Conservation (phyloP, 2,888 invertebrate species). For the Hydrotaea diabolus region DNA sequence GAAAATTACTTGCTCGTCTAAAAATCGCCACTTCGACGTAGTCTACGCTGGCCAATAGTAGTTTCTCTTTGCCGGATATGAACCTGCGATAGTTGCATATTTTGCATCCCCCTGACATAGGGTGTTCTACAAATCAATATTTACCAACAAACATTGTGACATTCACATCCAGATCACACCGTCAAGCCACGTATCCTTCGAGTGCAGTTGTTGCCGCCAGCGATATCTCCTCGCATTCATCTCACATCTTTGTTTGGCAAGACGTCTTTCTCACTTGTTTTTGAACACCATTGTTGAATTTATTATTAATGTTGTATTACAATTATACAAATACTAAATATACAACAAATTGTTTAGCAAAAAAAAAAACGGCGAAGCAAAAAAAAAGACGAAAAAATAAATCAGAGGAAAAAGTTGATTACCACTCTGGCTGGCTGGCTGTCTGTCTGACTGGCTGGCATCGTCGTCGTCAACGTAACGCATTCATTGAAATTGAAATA, state of each 20-base stretch:
- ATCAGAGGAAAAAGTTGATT: slow-evolving; percentile 53
- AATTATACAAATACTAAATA: slow-evolving; percentile 62
- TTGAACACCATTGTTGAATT: slow-evolving; percentile 58
- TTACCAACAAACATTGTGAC: too few relatives aligned
- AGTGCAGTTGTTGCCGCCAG: not conserved
- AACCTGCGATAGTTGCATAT: too few relatives aligned
- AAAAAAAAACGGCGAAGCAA: slow-evolving; percentile 69
- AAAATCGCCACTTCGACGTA: too few relatives aligned
- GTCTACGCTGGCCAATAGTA: too few relatives aligned
- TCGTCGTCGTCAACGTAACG: slow-evolving; percentile 60
- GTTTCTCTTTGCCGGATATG: too few relatives aligned
- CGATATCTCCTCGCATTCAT: slow-evolving; percentile 10
- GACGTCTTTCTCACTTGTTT: slow-evolving; percentile 51
- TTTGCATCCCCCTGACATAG: not conserved
- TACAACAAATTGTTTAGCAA: slow-evolving; percentile 70
- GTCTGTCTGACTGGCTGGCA: not conserved
- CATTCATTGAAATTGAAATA: slow-evolving; percentile 65
- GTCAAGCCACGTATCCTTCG: not conserved
- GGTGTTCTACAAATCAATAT: not conserved
- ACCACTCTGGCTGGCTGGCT: not conserved
- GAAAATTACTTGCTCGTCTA: too few relatives aligned
- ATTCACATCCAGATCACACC: too few relatives aligned
- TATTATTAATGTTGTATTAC: slow-evolving; percentile 62
- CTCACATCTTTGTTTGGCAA: slow-evolving; percentile 30
- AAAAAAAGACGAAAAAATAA: slow-evolving; percentile 67